A percentile compares a stretch with the other conserved stretches of the same genome.
phyloP scores from a whole-genome alignment of 2,888 invertebrate species.

The Eueremaeus valkanovi region DNA sequence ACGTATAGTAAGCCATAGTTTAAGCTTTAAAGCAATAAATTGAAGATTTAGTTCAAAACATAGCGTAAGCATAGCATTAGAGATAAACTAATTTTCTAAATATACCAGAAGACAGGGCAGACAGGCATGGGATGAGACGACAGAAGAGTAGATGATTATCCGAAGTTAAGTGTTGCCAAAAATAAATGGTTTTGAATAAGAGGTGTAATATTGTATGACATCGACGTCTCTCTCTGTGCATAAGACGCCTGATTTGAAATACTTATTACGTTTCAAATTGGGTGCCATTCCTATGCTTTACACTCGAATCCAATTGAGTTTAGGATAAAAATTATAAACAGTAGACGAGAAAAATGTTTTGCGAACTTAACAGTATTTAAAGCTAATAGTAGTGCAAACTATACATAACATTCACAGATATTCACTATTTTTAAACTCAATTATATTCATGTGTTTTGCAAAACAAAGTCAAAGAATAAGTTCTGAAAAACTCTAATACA shows the following conservation, averaged over 20 bases:
- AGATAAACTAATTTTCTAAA: no score
- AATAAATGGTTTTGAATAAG: slow-evolving; percentile 4
- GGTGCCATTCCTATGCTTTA: background rate
- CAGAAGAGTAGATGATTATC: no score
- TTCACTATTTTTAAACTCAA: background rate
- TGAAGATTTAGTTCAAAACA: no score
- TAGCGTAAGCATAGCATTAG: no score
- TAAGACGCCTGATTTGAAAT: background rate
- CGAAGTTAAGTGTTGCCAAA: slow-evolving; percentile 25
- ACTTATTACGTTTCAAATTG: background rate
- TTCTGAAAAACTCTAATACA: no score
- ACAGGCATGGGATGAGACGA: no score
- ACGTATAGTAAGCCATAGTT: no score
- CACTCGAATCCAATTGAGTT: no score
- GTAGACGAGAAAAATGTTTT: background rate
- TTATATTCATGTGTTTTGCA: background rate
- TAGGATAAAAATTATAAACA: background rate
- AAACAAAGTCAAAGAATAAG: background rate
- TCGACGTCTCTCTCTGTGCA: background rate
- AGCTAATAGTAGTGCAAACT: background rate
- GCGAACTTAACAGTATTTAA: no score
- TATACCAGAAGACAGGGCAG: no score
- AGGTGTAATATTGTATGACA: slow-evolving; percentile 15
- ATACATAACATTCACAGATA: background rate
- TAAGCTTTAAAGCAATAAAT: no score